Percentiles rank a stretch among this genome's conserved stretches.
phyloP scores from a whole-genome alignment of 2,113 vertebrate genomes.

The Phylloscopus whistleri region DNA sequence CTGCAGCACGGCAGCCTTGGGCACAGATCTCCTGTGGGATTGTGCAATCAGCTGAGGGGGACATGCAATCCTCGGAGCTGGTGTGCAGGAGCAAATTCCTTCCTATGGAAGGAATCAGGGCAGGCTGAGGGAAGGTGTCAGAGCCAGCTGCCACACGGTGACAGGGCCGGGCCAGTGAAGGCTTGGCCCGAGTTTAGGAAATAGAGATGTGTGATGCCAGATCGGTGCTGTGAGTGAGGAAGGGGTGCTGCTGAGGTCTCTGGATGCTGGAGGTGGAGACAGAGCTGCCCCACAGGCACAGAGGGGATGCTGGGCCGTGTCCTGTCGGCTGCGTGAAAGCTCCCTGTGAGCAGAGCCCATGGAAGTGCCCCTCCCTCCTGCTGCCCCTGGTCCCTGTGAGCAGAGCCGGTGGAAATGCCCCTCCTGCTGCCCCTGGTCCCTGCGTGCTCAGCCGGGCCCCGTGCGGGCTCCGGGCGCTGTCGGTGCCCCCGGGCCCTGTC shows the following conservation, averaged over 20 bases:
- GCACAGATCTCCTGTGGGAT: not conserved
- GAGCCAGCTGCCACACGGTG: not conserved
- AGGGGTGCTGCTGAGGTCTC: not conserved
- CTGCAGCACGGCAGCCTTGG: not conserved
- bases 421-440: not conserved
- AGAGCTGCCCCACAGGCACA: not conserved
- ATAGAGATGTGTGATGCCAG: not conserved
- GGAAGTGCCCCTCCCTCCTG: not conserved
- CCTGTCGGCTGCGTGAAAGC: not conserved
- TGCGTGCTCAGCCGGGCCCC: not conserved
- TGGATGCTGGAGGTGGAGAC: not conserved
- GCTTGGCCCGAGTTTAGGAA: not conserved
- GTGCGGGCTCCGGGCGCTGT: not conserved
- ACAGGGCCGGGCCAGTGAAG: not conserved
- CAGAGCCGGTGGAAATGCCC: not conserved
- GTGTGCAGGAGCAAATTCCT: not conserved
- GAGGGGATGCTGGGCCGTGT: not conserved
- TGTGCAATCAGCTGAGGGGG: not conserved
- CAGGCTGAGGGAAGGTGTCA: not conserved
- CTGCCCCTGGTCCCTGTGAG: not conserved
- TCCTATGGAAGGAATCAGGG: not conserved
- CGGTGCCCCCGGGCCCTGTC: no score
- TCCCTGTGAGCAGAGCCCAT: not conserved
- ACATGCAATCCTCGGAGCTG: not conserved
- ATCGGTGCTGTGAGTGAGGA: accelerated